A percentile compares a stretch with the other conserved stretches of the same genome.
Evolutionary conservation across 2,113 vertebrate species (phyloP).

Genomic region (Canis aureus): DNA sequence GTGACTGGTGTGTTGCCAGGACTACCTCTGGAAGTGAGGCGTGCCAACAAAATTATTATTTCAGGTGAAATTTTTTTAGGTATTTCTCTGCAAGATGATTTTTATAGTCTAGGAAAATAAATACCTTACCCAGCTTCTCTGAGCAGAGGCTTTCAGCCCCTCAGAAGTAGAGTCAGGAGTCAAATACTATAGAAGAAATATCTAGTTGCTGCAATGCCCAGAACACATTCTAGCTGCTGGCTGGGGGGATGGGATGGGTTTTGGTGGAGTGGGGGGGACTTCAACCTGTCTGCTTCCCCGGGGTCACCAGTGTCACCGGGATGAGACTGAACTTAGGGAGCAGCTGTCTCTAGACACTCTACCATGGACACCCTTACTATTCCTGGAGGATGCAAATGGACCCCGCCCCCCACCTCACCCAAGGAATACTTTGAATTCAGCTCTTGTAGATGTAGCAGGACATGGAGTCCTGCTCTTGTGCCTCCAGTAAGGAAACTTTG

Average conservation of each 20-base stretch:
- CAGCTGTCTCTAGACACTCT: neutral
- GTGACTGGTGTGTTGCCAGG: conserved; percentile 40
- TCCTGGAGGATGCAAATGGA: neutral
- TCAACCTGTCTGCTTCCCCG: neutral
- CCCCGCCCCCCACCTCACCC: neutral
- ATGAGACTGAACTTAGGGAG: neutral
- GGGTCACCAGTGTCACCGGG: neutral
- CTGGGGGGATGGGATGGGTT: too few relatives aligned
- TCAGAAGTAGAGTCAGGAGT: conserved; percentile 14
- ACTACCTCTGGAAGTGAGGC: neutral
- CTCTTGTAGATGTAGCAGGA: neutral
- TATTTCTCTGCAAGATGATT: conserved; percentile 18
- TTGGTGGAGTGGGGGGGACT: neutral
- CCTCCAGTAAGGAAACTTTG: neutral
- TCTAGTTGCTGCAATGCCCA: neutral
- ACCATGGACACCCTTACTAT: neutral
- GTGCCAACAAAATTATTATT: conserved; percentile 16
- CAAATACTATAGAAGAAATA: neutral
- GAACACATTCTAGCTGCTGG: neutral
- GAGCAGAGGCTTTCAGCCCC: neutral
- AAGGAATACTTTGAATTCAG: neutral
- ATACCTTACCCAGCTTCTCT: neutral
- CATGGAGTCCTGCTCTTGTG: neutral
- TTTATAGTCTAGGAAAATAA: conserved; percentile 3
- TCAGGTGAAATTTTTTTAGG: neutral